Evolutionary conservation across 2,113 vertebrate species (phyloP), one percentile per base, ranked within the genome.

Genomic region (Crypturellus undulatus): DNA sequence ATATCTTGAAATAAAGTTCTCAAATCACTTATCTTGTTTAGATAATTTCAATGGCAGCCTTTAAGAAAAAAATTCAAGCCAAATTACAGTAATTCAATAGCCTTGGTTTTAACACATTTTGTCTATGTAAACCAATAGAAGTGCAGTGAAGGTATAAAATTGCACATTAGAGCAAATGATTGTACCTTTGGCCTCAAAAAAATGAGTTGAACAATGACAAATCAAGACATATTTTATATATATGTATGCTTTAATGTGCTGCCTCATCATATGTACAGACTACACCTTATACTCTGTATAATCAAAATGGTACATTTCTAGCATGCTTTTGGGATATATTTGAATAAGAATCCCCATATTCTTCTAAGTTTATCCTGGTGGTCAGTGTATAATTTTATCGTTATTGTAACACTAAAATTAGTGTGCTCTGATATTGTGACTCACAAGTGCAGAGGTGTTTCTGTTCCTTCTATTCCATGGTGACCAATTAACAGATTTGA

Each of bases 401-500:
- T 84, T 65, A 45, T 19, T 67, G 30, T 62, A 72, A 65, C 32
- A 59, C 54, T 75, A 64, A 73, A 87, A 83, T 82, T 34, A 79
- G 79, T 85, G 45, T 17, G 58, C 28, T 69, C 2, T 72, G 72
- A 75, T 19, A 30, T 11, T 45, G 8, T 85, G 84, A 64, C 45
- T 94, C 38, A 60, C 32, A 67, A 80, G 21, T 26, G 12, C 64
- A 73, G 72, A 21, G 56, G 22, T 85, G 56, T 73, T 90, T 34
- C 59, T 89, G 19, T 83, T 94, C 10, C 51, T 92, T 75, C 9
- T 78, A 59, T 67, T 95, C 79, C 17, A 40, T 38, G 68, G 60
- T 84, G 82, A 88, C 60, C 69, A 88, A 92, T 83, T 94, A 94
- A 89, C 63, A 65, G 28, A 76, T 91, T 87, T 92, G 67, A 93